Conservation (phyloP, 2,113 vertebrate species). For the Prochilodus magdalenae region DNA sequence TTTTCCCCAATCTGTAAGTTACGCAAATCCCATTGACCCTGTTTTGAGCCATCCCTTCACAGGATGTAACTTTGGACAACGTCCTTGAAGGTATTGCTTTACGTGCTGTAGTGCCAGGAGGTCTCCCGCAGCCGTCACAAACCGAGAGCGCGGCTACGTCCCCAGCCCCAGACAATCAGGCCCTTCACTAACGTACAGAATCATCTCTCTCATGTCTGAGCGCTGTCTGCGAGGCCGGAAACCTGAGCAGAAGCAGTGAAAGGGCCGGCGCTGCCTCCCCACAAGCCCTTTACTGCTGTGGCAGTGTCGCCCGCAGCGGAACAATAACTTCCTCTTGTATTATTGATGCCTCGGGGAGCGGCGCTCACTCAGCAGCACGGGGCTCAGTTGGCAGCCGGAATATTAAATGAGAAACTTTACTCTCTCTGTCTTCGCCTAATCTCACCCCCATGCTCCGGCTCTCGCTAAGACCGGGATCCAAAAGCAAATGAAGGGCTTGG, state of each 20-base stretch:
- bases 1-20: constrained; percentile 49
- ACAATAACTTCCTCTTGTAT: constrained; percentile 86
- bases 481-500: background rate
- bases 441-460: constrained; percentile 16
- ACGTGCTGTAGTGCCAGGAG: constrained; percentile 62
- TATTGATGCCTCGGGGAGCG: constrained; percentile 80
- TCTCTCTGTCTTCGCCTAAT: constrained; percentile 40
- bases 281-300: constrained; percentile 67
- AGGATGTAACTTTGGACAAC: constrained; percentile 63
- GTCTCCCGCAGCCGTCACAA: constrained; percentile 68
- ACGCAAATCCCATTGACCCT: constrained; percentile 55
- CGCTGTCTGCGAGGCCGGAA: constrained; percentile 74
- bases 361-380: constrained; percentile 74
- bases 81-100: constrained; percentile 72
- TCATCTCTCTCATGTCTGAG: constrained; percentile 69
- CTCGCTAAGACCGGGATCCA: background rate
- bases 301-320: constrained; percentile 70
- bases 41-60: constrained; percentile 62
- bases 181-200: constrained; percentile 70
- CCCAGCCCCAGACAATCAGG: constrained; percentile 72
- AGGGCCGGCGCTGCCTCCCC: constrained; percentile 65
- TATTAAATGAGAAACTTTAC: constrained; percentile 81
- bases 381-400: constrained; percentile 77
- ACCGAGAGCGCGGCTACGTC: constrained; percentile 66
- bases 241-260: constrained; percentile 76